Evolutionary conservation across 2,888 invertebrate genomes (phyloP).

Genomic region (Rotaria macrura): DNA sequence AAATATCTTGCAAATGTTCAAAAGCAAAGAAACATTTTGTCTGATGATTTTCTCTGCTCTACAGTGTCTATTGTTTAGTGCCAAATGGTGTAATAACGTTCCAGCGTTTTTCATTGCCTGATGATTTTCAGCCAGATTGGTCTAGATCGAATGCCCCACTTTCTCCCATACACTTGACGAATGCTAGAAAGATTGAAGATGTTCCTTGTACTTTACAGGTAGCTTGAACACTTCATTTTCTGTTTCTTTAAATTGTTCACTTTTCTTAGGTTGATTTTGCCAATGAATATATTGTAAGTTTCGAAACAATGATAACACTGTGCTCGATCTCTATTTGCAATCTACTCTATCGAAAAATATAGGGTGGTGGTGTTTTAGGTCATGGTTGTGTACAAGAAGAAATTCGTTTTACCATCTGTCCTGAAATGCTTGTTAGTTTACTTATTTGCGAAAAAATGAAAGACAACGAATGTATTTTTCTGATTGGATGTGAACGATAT

Average conservation of each 20-base stretch:
- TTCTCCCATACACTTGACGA: conserved; percentile 61
- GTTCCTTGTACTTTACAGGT: conserved; percentile 64
- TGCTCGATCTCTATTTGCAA: neutral
- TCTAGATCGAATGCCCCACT: conserved; percentile 54
- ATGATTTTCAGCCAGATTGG: conserved; percentile 58
- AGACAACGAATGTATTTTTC: conserved; percentile 66
- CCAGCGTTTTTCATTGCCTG: conserved; percentile 59
- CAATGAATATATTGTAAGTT: conserved; percentile 58
- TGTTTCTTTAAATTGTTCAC: neutral
- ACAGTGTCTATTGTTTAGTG: conserved; percentile 40
- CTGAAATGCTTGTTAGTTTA: conserved; percentile 71
- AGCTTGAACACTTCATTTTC: neutral
- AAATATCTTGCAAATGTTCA: no score
- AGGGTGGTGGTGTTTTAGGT: conserved; percentile 73
- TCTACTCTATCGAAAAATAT: neutral
- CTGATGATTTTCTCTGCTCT: neutral
- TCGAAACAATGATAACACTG: neutral
- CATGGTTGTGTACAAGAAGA: conserved; percentile 84
- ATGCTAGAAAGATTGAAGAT: conserved; percentile 71
- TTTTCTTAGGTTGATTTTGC: conserved; percentile 73
- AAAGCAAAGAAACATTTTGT: no score
- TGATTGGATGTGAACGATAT: conserved; percentile 61
- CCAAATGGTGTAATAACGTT: conserved; percentile 72
- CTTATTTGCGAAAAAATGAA: conserved; percentile 70
- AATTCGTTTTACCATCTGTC: conserved; percentile 78